Evolutionary conservation across 2,797 vertebrate genomes (phyloP), one percentile per base, ranked within the genome.

Genomic region (Heterohyrax brucei): DNA sequence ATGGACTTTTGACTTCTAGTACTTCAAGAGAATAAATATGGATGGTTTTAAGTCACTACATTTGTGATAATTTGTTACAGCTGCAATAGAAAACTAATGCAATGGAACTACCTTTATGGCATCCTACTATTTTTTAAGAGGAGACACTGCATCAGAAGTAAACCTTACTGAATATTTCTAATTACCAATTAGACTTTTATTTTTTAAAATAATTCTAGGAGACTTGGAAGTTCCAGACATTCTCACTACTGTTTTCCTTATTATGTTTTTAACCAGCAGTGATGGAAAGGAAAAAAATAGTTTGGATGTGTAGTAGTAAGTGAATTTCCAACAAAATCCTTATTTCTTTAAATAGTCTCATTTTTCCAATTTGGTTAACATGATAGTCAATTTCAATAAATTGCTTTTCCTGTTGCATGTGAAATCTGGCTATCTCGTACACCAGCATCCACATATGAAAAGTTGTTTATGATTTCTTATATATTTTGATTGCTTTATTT

Each of bases 351-450:
- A 95, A 59, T 85, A 89, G 59, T 90, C 10, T 62, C 93, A 68
- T 91, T 96, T 95, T 94, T 53, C 88, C 56, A 95, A 76, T 81
- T 95, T n/a, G 86, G 75, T 61, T 82, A 95, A 89, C 85, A n/a
- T 68, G 44, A 89, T 62, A 64, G 59, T 83, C 72, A 96, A 91
- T 28, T 79, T 96, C 82, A 80, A 68, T 93, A 87, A 91, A 92
- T 83, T 82, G 50, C 89, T 33, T 94, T 89, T 94, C 97, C 93
- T 73, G 22, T 92, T 94, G 83, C 59, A 50, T 93, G 84, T 87
- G 80, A 95, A 95, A 96, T 96, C 66, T 87, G 30, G n/a, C 21
- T 84, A 91, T 78, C 80, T 80, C 75, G 21, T 85, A 46, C 83
- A 77, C 72, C 53, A 33, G 80, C 81, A 88, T 78, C 33, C 66